Conservation (phyloP, 2,797 vertebrate genomes). For the Capromys pilorides region DNA sequence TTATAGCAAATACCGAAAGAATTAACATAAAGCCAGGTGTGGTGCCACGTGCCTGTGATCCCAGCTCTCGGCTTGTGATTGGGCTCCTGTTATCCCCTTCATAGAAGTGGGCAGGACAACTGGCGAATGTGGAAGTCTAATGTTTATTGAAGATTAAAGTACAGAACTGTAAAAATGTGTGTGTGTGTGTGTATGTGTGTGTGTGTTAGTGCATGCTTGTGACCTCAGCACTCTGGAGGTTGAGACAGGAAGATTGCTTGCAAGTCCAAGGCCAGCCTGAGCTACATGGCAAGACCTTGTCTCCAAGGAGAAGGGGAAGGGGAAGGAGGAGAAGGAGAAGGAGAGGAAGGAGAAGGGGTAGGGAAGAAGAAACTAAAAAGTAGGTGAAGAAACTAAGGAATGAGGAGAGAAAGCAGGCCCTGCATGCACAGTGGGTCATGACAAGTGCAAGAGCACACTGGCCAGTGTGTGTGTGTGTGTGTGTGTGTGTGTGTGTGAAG, state of each 20-base stretch:
- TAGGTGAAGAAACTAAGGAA: not conserved
- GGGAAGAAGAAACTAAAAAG: not conserved
- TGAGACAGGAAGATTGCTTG: not conserved
- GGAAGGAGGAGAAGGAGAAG: no score
- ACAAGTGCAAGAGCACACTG: not conserved
- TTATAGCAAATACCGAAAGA: not conserved
- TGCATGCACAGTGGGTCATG: not conserved
- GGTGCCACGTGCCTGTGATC: not conserved
- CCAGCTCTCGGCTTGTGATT: not conserved
- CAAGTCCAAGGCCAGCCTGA: not conserved
- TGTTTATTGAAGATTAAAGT: not conserved
- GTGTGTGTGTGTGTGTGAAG: no score
- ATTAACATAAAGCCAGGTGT: not conserved
- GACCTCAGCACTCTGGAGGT: not conserved
- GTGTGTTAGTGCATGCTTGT: not conserved
- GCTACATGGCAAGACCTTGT: not conserved
- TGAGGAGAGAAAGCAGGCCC: not conserved
- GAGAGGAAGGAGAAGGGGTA: no score
- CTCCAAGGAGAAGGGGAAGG: not conserved
- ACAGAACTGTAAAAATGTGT: not conserved
- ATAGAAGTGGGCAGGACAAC: not conserved
- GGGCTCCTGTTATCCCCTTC: not conserved
- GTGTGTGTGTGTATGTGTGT: no score
- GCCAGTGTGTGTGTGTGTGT: no score
- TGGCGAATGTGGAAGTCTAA: not conserved